Base-by-base conservation (phyloP, 2,888 invertebrate species). In the Sphecodes monilicornis region DNA sequence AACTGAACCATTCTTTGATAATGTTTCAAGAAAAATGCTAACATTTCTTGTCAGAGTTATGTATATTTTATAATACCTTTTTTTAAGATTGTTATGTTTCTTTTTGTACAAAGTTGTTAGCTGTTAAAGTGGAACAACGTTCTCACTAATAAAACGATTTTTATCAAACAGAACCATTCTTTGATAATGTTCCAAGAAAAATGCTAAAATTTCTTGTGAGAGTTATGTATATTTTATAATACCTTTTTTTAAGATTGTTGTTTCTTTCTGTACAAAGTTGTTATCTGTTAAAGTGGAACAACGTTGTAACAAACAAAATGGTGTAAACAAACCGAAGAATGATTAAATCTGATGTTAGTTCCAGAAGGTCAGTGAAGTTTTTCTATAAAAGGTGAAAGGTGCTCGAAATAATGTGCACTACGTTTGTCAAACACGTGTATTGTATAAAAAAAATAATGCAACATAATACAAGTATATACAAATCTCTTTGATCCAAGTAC, bases 371-470 rank as follows among this genome's bases (percentile, higher is more conserved):
- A 29, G 41, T 11, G 11, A 41, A 41, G 6, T 41, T 41, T 41
- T 11, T 41, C 11, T 11, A 1, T 1, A 11, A 36, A 50, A 36
- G 22, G 43, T 16, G 2, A 16, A 16, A 10, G 76, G 70, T 46
- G 13, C n/a, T 6, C 10, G 36, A 69, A 39, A 43, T 26, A 57
- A 72, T 5, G 1, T 26, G 13, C 41, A 69, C 16, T 26, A 68
- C 72, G 43, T 89, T 84, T 85, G 66, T 84, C 54, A 85, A 84
- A 90, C 76, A 73, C 71, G 74, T 90, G 78, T 90, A 90, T 90
- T 90, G 76, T 84, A 75, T 90, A 90, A 76, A 88, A 64, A 89
- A 90, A 90, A 88, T 86, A 88, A 86, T 81, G 54, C 83, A 88
- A 88, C 88, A 80, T 84, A 46, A 78, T 76, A 82, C 22, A 82